These are phyloP conservation scores for Uloborus plumipes DNA, from an alignment of 2,888 invertebrate species.

Conservation along the genomic window DNA sequence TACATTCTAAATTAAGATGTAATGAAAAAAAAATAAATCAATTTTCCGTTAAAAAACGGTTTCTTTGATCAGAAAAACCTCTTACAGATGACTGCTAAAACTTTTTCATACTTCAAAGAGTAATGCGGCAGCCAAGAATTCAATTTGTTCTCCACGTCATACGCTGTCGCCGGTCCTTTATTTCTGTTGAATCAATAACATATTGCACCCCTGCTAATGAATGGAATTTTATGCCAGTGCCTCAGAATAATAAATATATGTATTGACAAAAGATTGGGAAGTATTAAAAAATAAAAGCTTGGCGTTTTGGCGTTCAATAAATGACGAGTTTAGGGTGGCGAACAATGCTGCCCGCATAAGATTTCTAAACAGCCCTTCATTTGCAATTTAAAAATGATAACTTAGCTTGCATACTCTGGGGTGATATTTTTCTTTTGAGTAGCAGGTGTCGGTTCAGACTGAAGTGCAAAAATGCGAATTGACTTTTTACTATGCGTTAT, in stretches of 20 bases:
- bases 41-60: too few species aligned
- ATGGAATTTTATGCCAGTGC: constrained; percentile 14
- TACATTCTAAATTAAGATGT: background rate
- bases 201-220: constrained; percentile 22
- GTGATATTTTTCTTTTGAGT: constrained; percentile 8
- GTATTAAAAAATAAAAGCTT: constrained; percentile 31
- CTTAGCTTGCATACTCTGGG: background rate
- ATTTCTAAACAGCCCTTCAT: constrained; percentile 36
- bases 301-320: constrained; percentile 8
- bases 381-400: constrained; percentile 51
- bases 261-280: constrained; percentile 45
- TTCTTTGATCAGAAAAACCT: constrained; percentile 9
- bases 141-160: constrained; percentile 34
- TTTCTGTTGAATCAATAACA: constrained; percentile 31
- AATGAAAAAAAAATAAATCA: too few species aligned
- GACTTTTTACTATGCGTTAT: too few species aligned
- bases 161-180: constrained; percentile 35
- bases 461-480: background rate
- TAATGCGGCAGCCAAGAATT: constrained; percentile 26
- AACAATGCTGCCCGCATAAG: constrained; percentile 2
- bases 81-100: constrained; percentile 23
- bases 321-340: constrained; percentile 10
- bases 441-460: constrained; percentile 30
- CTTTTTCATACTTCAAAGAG: background rate
- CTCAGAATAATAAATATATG: constrained; percentile 35